Evolutionary conservation across 2,797 vertebrate genomes (phyloP).

Genomic region (Potorous gilbertii): DNA sequence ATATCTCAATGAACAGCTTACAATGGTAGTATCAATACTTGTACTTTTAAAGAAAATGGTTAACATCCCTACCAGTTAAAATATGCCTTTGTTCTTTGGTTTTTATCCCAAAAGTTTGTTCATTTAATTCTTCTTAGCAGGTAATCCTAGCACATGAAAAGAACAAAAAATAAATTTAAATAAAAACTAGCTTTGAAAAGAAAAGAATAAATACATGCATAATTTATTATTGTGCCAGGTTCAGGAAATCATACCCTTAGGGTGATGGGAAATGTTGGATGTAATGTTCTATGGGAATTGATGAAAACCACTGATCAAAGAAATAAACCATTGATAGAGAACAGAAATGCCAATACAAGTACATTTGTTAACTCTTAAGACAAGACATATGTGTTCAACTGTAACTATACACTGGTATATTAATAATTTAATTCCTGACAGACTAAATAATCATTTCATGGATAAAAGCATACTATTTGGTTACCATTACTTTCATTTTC

Average conservation of each 20-base stretch:
- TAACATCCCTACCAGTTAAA: not conserved
- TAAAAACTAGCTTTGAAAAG: slow-evolving; percentile 33
- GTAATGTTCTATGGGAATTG: slow-evolving; percentile 28
- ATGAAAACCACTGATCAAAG: slow-evolving; percentile 51
- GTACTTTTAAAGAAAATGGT: slow-evolving; percentile 27
- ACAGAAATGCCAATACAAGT: slow-evolving; percentile 26
- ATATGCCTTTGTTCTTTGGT: slow-evolving; percentile 26
- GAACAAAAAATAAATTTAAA: slow-evolving; percentile 6
- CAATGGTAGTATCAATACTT: slow-evolving; percentile 32
- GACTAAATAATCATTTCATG: slow-evolving; percentile 18
- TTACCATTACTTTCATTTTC: slow-evolving; percentile 15
- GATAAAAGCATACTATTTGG: not conserved
- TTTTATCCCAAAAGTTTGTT: slow-evolving; percentile 47
- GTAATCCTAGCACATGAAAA: not conserved
- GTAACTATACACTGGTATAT: slow-evolving; percentile 8
- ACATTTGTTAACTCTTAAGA: slow-evolving; percentile 34
- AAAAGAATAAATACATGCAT: slow-evolving; percentile 11
- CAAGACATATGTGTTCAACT: not conserved
- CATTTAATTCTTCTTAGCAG: slow-evolving; percentile 32
- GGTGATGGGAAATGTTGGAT: slow-evolving; percentile 24
- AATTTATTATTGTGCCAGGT: slow-evolving; percentile 27
- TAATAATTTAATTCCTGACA: slow-evolving; percentile 27
- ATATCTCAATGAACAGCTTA: not conserved
- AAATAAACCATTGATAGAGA: slow-evolving; percentile 19
- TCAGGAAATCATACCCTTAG: not conserved